A percentile compares a stretch with the other conserved stretches of the same genome.
Conservation (phyloP, 2,888 invertebrate genomes). For the Andrena flavipes region DNA sequence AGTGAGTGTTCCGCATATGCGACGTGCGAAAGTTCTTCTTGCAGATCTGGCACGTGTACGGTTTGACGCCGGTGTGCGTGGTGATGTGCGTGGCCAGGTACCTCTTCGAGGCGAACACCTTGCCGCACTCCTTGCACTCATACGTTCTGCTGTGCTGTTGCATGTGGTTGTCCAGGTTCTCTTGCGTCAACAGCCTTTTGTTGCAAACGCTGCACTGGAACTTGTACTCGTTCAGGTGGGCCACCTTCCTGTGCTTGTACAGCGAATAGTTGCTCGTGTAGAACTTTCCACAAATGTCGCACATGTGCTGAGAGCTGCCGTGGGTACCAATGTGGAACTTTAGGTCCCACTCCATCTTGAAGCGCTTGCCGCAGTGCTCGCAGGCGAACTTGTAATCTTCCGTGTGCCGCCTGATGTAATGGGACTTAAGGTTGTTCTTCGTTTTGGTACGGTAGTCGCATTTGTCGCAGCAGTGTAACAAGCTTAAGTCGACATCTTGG, state of each 20-base stretch:
- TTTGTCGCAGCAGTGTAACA: constrained; percentile 74
- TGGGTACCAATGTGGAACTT: constrained; percentile 79
- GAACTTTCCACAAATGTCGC: constrained; percentile 79
- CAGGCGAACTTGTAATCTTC: constrained; percentile 76
- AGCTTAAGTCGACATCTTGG: constrained; percentile 59
- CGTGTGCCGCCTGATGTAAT: constrained; percentile 74
- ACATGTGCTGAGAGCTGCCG: constrained; percentile 74
- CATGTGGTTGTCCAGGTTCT: constrained; percentile 76
- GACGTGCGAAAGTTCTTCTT: constrained; percentile 75
- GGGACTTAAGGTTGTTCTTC: constrained; percentile 75
- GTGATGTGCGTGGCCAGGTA: constrained; percentile 75
- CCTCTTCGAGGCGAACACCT: constrained; percentile 76
- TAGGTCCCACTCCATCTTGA: constrained; percentile 78
- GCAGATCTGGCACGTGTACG: constrained; percentile 77
- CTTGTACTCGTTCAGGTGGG: constrained; percentile 77
- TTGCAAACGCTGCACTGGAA: constrained; percentile 77
- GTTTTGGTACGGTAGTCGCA: constrained; percentile 76
- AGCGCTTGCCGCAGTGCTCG: constrained; percentile 75
- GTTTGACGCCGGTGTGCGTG: constrained; percentile 75
- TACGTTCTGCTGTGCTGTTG: constrained; percentile 73
- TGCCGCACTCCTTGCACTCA: constrained; percentile 78
- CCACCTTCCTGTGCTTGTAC: constrained; percentile 76
- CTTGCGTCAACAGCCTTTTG: constrained; percentile 75
- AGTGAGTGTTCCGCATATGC: constrained; percentile 72
- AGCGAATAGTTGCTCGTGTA: constrained; percentile 78